Evolutionary conservation across 64 coral and sea anemone genomes (phyloP), one percentile per base, ranked within the genome.

Genomic region (Pachyseris speciosa): DNA sequence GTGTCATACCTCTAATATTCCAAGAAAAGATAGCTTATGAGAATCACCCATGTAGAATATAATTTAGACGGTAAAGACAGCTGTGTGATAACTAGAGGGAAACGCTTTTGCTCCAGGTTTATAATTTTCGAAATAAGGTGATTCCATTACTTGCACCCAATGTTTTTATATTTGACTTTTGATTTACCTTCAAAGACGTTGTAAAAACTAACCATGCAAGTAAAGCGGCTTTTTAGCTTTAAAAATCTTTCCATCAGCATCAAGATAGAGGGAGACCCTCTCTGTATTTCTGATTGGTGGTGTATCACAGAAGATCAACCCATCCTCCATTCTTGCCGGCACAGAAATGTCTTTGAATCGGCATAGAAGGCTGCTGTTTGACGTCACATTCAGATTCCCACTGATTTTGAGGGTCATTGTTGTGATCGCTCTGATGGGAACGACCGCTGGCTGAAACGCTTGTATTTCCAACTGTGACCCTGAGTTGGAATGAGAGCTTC

Each of bases 191-290:
- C n/a, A n/a, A n/a, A n/a, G n/a, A n/a, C n/a, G n/a, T n/a, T n/a
- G n/a, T n/a, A 49, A 15, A 49, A 49, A 86, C 91, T 30, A 37
- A 94, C 92, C 92, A 61, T 94, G 86, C 22, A 94, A 74, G 32
- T 80, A 77, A 0, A 94, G 68, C 3, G 86, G 92, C 28, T 84
- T 94, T 58, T 94, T 94, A 47, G 92, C 69, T 44, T 94, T 94
- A 45, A 84, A 84, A 2, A 94, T 53, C 38, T 89, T 73, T 24
- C 86, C 92, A 39, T 89, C 92, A 50, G 89, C 78, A 19, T 94
- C 86, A 66, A 94, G 69, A 64, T 89, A 69, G 7, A 94, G 37
- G 27, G 85, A 69, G 17, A 80, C 78, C 84, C 51, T 78, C 13
- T 93, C 73, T 3, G 47, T 32, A 77, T 77, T 75, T 71, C 60